phyloP scores from a whole-genome alignment of 2,113 vertebrate species.

The Cyrtonyx montezumae region DNA sequence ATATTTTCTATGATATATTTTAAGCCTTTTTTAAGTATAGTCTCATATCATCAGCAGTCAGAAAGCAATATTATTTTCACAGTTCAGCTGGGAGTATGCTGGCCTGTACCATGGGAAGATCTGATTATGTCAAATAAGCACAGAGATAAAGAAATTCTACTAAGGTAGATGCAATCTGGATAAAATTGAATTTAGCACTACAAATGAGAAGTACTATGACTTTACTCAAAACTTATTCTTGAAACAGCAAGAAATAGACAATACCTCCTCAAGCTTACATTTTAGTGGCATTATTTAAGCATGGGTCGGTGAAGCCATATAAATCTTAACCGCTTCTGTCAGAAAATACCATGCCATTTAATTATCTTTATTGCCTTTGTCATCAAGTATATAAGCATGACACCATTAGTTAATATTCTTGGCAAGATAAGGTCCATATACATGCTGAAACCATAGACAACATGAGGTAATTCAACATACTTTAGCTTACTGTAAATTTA shows the following conservation, averaged over 20 bases:
- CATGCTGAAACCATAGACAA: neutral
- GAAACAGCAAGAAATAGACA: neutral
- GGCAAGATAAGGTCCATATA: neutral
- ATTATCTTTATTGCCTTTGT: slow-evolving; percentile 34
- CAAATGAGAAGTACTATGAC: neutral
- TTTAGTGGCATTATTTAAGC: neutral
- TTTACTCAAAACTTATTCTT: slow-evolving; percentile 19
- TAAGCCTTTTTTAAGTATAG: neutral
- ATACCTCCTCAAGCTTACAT: neutral
- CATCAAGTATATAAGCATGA: neutral
- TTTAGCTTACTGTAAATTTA: neutral
- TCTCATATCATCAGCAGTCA: neutral
- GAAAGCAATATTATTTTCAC: neutral
- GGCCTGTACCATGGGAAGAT: neutral
- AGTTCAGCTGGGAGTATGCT: neutral
- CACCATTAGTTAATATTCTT: neutral
- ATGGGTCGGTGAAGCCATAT: neutral
- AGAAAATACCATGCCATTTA: neutral
- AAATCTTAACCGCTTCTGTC: neutral
- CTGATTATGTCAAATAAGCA: slow-evolving; percentile 11
- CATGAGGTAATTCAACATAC: neutral
- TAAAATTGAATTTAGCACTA: slow-evolving; percentile 41
- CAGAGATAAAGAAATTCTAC: neutral
- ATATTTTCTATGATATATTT: neutral
- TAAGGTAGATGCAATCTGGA: neutral